Conservation (phyloP, 2,888 invertebrate species). For the Vannuccia rotundouncinata region DNA sequence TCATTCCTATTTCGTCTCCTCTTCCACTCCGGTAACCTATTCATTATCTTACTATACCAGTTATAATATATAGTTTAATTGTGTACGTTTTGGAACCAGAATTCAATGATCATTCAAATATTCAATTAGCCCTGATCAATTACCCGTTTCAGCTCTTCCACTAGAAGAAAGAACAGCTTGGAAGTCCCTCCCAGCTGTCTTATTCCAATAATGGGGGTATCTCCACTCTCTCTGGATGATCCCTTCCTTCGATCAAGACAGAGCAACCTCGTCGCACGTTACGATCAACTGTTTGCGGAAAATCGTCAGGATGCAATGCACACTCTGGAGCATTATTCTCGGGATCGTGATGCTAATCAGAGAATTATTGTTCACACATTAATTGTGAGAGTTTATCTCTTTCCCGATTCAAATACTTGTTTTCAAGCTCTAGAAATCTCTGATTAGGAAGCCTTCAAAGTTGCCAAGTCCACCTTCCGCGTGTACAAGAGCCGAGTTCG, state of each 20-base stretch:
- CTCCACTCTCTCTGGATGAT: constrained; percentile 51
- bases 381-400: constrained; percentile 45
- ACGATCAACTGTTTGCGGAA: constrained; percentile 54
- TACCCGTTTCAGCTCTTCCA: not conserved
- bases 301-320: constrained; percentile 56
- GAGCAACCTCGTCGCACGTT: constrained; percentile 50
- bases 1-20: not conserved
- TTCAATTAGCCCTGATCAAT: not conserved
- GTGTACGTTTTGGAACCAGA: too few relatives aligned
- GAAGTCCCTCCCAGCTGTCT: not conserved
- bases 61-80: too few relatives aligned
- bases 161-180: not conserved
- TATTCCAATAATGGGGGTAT: not conserved
- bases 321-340: constrained; percentile 50
- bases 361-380: constrained; percentile 52
- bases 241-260: constrained; percentile 52
- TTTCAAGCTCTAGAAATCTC: not conserved
- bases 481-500: constrained; percentile 55
- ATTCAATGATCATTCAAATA: too few relatives aligned
- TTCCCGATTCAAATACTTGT: not conserved
- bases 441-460: constrained; percentile 53
- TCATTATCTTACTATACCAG: too few relatives aligned
- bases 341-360: constrained; percentile 55
- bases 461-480: constrained; percentile 53
- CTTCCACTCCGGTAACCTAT: not conserved